Percentiles rank a stretch among this genome's conserved stretches.
Evolutionary conservation across 1,140 invertebrate genomes (phyloP).

Genomic region (Helicoverpa zea): DNA sequence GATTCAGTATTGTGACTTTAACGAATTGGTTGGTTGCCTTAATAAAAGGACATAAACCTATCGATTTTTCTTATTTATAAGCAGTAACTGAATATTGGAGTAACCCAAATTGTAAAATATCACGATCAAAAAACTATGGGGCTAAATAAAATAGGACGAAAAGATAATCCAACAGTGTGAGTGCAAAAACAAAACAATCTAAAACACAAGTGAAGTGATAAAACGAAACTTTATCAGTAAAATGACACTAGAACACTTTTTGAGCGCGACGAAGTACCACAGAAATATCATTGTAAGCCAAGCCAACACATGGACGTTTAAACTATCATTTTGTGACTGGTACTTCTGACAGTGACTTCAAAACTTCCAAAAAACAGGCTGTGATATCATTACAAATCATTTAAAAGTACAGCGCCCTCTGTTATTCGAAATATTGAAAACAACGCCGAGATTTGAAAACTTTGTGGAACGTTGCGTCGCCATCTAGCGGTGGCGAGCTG

Average conservation of each 20-base stretch:
- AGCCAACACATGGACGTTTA: slow-evolving; percentile 69
- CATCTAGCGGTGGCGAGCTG: not conserved
- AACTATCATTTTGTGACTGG: slow-evolving; percentile 57
- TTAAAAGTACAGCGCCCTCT: not conserved
- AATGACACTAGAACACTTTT: slow-evolving; percentile 55
- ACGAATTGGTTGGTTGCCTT: too few relatives aligned
- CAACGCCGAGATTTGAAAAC: not conserved
- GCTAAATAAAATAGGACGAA: not conserved
- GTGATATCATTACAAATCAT: slow-evolving; percentile 14
- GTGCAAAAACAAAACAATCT: not conserved
- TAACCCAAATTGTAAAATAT: too few relatives aligned
- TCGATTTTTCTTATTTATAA: too few relatives aligned
- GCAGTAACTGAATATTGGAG: too few relatives aligned
- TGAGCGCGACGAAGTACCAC: slow-evolving; percentile 48
- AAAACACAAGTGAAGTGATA: slow-evolving; percentile 42
- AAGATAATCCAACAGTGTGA: slow-evolving; percentile 1
- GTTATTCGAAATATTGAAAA: slow-evolving; percentile 2
- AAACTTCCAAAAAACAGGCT: not conserved
- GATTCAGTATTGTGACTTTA: too few relatives aligned
- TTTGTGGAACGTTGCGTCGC: slow-evolving; percentile 8
- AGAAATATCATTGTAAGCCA: slow-evolving; percentile 44
- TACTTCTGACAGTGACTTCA: slow-evolving; percentile 71
- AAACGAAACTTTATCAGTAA: slow-evolving; percentile 48
- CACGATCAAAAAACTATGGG: too few relatives aligned
- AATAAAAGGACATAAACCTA: too few relatives aligned